A percentile compares a stretch with the other conserved stretches of the same genome.
Evolutionary conservation across 2,888 invertebrate genomes (phyloP).

Genomic region (Drosophila fungiperda): DNA sequence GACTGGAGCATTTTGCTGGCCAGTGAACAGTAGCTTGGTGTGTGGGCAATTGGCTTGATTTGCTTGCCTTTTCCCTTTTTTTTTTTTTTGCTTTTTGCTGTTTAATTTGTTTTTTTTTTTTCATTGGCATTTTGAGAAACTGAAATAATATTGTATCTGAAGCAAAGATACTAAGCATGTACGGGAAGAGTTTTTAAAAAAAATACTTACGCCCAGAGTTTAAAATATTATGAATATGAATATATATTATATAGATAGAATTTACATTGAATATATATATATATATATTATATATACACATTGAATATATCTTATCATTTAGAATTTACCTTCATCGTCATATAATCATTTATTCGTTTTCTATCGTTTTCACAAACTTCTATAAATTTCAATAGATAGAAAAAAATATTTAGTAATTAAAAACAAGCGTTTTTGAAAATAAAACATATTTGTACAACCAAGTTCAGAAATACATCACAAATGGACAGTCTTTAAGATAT

Average conservation of each 20-base stretch:
- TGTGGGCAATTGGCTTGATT: slow-evolving; percentile 75
- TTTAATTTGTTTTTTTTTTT: slow-evolving; percentile 8
- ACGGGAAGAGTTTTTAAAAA: background rate
- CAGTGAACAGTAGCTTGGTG: slow-evolving; percentile 64
- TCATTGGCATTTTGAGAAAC: slow-evolving; percentile 16
- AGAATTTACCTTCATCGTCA: background rate
- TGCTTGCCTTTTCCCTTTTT: slow-evolving; percentile 33
- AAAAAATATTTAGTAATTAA: background rate
- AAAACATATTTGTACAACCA: background rate
- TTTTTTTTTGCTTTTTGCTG: slow-evolving; percentile 9
- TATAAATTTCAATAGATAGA: background rate
- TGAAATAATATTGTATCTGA: slow-evolving; percentile 7
- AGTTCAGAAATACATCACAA: background rate
- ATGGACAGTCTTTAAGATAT: background rate
- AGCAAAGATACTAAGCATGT: background rate
- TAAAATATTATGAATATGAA: background rate
- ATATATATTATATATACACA: too few species aligned
- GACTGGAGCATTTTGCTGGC: slow-evolving; percentile 38
- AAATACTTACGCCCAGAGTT: background rate
- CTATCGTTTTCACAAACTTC: background rate
- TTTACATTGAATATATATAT: too few species aligned
- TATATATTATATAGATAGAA: too few species aligned
- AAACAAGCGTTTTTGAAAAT: background rate
- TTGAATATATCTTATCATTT: too few species aligned
- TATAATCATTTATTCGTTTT: background rate